Evolutionary conservation across 2,888 invertebrate genomes (phyloP).

Genomic region (Creontiades dilutus): DNA sequence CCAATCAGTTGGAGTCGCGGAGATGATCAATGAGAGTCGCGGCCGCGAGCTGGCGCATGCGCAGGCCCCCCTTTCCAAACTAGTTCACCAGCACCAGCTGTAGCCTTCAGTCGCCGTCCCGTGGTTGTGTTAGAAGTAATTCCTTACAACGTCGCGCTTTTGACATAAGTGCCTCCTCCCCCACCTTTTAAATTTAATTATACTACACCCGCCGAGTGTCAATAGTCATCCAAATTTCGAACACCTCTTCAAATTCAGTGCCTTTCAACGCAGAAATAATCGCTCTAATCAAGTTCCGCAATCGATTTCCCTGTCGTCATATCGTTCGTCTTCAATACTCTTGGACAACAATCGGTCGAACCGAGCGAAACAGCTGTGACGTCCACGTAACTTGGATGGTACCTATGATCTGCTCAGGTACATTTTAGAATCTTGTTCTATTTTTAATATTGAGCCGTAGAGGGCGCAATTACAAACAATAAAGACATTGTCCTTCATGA

Average conservation of each 20-base stretch:
- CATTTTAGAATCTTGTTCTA: neutral
- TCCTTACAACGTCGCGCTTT: neutral
- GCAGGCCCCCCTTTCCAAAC: slow-evolving; percentile 30
- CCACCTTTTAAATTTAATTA: neutral
- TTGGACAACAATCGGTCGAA: neutral
- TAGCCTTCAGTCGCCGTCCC: slow-evolving; percentile 47
- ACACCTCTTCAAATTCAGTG: neutral
- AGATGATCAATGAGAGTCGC: slow-evolving; percentile 46
- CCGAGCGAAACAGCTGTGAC: neutral
- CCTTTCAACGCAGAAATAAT: neutral
- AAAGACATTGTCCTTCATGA: neutral
- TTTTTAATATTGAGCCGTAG: neutral
- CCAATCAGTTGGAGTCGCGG: neutral
- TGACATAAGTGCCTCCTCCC: slow-evolving; percentile 1
- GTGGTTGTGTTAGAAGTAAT: neutral
- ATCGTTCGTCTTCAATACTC: neutral
- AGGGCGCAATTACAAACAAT: neutral
- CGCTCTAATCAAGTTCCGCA: neutral
- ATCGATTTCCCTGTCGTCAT: neutral
- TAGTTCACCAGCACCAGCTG: slow-evolving; percentile 55
- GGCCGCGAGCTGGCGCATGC: slow-evolving; percentile 36
- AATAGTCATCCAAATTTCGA: neutral
- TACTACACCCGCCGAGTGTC: neutral
- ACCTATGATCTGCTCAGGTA: slow-evolving; percentile 22
- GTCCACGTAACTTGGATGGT: slow-evolving; percentile 5